These are phyloP conservation scores for Edolisoma coerulescens DNA, from an alignment of 2,113 vertebrate genomes.

Conservation along the genomic window DNA sequence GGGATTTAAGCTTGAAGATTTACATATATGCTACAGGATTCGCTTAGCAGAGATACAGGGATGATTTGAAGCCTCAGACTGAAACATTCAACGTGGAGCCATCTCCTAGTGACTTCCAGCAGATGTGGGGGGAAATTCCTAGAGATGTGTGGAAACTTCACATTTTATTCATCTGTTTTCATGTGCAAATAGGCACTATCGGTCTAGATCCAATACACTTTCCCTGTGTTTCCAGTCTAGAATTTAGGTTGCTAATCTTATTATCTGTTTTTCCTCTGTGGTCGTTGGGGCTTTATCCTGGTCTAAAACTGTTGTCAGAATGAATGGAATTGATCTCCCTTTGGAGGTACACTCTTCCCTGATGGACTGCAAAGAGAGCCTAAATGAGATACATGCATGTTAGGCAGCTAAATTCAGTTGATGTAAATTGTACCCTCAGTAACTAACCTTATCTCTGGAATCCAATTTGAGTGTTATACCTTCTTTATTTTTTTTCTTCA, in stretches of 20 bases:
- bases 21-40: constrained; percentile 36
- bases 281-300: neutral
- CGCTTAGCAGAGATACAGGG: neutral
- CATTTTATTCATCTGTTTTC: neutral
- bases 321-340: neutral
- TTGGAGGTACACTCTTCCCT: neutral
- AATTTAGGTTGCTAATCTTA: neutral
- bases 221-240: neutral
- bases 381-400: neutral
- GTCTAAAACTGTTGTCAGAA: neutral
- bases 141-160: neutral
- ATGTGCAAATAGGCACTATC: neutral
- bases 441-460: constrained; percentile 23
- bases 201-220: neutral
- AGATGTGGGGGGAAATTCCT: neutral
- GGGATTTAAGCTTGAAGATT: constrained; percentile 48
- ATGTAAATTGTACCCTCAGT: neutral
- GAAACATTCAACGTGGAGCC: neutral
- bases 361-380: neutral
- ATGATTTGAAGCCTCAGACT: neutral
- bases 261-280: neutral
- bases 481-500: neutral
- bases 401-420: constrained; percentile 4
- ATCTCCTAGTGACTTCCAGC: neutral
- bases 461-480: neutral